These are phyloP conservation scores for Hyla sarda DNA, from an alignment of 2,113 vertebrate genomes.

Conservation along the genomic window DNA sequence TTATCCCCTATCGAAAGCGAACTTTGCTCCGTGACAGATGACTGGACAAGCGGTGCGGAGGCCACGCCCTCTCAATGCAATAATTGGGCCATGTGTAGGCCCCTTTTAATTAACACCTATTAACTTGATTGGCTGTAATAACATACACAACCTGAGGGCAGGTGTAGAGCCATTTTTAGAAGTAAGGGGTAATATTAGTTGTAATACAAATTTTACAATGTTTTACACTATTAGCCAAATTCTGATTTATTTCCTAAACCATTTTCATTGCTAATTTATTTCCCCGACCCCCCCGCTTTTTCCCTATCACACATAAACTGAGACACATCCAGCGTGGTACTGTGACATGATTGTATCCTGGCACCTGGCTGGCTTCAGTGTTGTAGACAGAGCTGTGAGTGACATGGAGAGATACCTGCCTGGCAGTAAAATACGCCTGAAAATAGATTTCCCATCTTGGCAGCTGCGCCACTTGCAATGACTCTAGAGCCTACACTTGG, in stretches of 20 bases:
- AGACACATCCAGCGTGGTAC: neutral
- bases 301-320: neutral
- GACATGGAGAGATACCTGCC: constrained; percentile 23
- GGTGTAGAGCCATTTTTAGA: too few species aligned
- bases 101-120: too few species aligned
- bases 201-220: too few species aligned
- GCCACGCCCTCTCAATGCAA: too few species aligned
- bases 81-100: too few species aligned
- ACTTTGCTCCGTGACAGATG: too few species aligned
- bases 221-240: neutral
- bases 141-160: too few species aligned
- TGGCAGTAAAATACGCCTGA: neutral
- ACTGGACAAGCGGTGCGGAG: too few species aligned
- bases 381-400: neutral
- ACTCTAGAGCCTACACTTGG: neutral
- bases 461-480: constrained; percentile 9
- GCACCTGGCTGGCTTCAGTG: neutral
- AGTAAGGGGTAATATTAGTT: too few species aligned
- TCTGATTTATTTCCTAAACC: neutral
- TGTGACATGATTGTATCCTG: neutral
- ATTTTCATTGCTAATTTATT: neutral
- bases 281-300: neutral
- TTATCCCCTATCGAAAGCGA: too few species aligned
- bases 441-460: constrained; percentile 24
- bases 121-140: too few species aligned